Base-by-base conservation (phyloP, 2,888 invertebrate genomes). In the Synergus itoensis region DNA sequence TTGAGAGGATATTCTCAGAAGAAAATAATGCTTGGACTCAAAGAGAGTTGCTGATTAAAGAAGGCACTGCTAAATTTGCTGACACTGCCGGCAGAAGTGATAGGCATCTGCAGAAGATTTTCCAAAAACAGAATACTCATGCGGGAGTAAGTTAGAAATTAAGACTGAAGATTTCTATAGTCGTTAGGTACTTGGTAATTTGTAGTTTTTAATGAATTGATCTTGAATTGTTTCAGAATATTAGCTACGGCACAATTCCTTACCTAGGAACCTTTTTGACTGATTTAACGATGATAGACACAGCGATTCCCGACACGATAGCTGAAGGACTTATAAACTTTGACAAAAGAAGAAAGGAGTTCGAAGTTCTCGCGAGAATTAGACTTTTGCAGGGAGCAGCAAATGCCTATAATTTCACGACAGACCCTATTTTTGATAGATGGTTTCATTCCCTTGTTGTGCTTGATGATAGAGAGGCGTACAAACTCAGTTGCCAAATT, bases 211-310 rank as follows among this genome's bases (percentile, higher is more conserved):
- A 21, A 48, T 48, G 2, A 1, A 65, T 18, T 36, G 3, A 41
- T 62, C 18, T 78, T 48, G 1, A 41, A 76, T 80, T 80, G 14
- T 69, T 73, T 53, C 90, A 93, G 93, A 96, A 95, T 82, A 97
- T 97, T 85, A 97, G 96, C 83, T 96, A 98, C 90, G 99, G 99
- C 18, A 99, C 99, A 2, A 98, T 99, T 89, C 99, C 99, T 16
- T 99, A 99, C 91, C 93, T 99, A 83, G 99, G 99, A 41, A 99
- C 99, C 4, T 99, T 99, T 93, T 94, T 99, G 79, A 99, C 99
- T 3, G 99, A 99, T 93, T 95, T 99, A 84, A 99, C 99, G 1
- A 99, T 99, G 98, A 98, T 99, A 88, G 99, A 99, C 93, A 98
- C 99, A 16, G 99, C 99, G 53, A 97, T 97, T 90, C 97, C 98